phyloP scores from a whole-genome alignment of 2,888 invertebrate species.

The Ctena decussata region DNA sequence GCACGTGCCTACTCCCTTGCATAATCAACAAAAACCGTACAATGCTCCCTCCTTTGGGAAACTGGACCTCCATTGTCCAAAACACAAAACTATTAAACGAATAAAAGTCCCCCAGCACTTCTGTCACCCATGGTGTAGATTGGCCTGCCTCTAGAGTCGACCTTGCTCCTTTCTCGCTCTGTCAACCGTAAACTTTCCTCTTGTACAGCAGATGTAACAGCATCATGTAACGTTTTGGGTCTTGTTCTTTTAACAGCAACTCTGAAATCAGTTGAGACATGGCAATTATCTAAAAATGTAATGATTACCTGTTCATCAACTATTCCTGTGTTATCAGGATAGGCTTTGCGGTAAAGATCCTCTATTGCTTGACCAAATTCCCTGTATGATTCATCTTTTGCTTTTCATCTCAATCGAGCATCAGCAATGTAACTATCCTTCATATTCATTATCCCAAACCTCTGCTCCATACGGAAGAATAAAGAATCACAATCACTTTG shows the following conservation, averaged over 20 bases:
- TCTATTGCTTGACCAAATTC: constrained; percentile 53
- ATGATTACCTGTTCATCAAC: constrained; percentile 35
- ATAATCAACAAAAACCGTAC: no score
- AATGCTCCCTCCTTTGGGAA: no score
- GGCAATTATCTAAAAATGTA: constrained; percentile 46
- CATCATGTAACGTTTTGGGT: constrained; percentile 43
- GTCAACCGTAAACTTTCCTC: constrained; percentile 28
- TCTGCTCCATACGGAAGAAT: constrained; percentile 27
- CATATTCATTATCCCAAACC: constrained; percentile 40
- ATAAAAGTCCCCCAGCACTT: not conserved
- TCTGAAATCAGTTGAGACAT: constrained; percentile 44
- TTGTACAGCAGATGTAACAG: constrained; percentile 44
- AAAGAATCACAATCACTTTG: constrained; percentile 21
- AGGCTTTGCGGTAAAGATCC: constrained; percentile 41
- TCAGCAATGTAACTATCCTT: constrained; percentile 50
- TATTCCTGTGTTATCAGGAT: constrained; percentile 36
- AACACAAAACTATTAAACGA: no score
- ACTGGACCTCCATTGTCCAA: no score
- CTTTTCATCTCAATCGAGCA: constrained; percentile 27
- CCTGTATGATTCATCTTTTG: constrained; percentile 29
- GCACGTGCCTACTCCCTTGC: no score
- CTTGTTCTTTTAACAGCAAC: constrained; percentile 43
- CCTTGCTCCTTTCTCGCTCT: constrained; percentile 2
- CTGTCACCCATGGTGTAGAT: not conserved
- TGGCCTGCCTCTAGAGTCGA: not conserved